Evolutionary conservation across 53 echinoderm and acorn worm genomes (phyloP).

Genomic region (Temnopleurus reevesii): DNA sequence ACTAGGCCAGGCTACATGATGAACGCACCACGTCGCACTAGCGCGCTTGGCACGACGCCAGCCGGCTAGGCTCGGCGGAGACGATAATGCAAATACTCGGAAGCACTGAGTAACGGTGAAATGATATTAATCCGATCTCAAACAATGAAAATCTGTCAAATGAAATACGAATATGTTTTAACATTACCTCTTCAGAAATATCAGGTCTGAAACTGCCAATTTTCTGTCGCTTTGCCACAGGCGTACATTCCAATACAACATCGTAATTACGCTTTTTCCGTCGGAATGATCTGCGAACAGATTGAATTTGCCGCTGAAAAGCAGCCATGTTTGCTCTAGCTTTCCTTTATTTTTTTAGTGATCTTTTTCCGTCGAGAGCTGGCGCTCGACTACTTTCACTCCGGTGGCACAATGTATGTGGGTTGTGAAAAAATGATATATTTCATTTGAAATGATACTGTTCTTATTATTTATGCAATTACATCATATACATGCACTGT

Average conservation of each 20-base stretch:
- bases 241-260: conserved; percentile 34
- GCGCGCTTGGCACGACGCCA: no score
- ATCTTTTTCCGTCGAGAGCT: neutral
- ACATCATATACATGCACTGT: no score
- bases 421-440: no score
- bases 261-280: conserved; percentile 61
- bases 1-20: no score
- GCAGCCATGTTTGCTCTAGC: conserved; percentile 20
- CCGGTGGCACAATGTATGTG: no score
- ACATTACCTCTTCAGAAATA: conserved; percentile 18
- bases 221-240: conserved; percentile 35
- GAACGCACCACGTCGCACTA: no score
- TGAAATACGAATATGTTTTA: neutral
- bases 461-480: no score
- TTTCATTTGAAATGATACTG: no score
- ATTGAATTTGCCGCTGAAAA: conserved; percentile 82
- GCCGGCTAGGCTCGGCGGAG: no score
- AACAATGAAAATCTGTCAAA: no score
- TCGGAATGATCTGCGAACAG: conserved; percentile 73
- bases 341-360: neutral
- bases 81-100: no score
- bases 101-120: no score
- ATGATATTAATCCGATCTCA: conserved; percentile 3
- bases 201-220: conserved; percentile 53
- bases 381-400: neutral